Base-by-base conservation (phyloP, 1,140 invertebrate genomes). In the Leptopilina boulardi region DNA sequence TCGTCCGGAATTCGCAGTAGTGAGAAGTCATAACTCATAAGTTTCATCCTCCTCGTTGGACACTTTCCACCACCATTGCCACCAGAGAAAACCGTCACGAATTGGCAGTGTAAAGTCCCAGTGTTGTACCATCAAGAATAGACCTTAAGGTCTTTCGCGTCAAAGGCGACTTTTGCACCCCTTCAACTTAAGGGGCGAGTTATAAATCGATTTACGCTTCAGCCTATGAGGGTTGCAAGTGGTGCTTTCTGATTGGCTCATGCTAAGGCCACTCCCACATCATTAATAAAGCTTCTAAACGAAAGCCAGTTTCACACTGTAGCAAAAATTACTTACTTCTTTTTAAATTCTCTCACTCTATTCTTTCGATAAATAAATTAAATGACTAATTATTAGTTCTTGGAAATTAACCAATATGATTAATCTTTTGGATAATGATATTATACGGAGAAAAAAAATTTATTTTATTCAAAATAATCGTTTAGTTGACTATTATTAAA, bases 191-290 rank as follows among this genome's bases (percentile, higher is more conserved):
- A 85, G 85, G 87, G 85, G 83, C 87, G 79, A 90, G 87, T 88
- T 86, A 85, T 90, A 90, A 91, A 91, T 91, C 89, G 90, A 91
- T 91, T 91, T 87, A 77, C 82, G 80, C 77, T 76, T 75, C 77
- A 81, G 89, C 90, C 89, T 90, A 91, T 91, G 88, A 90, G 85
- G 82, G 76, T 76, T 74, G 80, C 77, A 89, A 89, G 87, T 87
- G 79, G 82, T 81, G 87, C 80, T 73, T 79, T 85, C 81, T 83
- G 86, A 91, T 91, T 91, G 90, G 90, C 87, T 75, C 75, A 54
- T 71, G 72, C 75, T 26, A 41, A 84, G 74, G 84, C 89, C 89
- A 89, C 90, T 88, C 90, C 90, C 89, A 86, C 84, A 73, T 82
- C 80, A 84, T 85, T 87, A 85, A 87, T 81, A 85, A 86, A 87